Conservation (phyloP, 1,140 invertebrate genomes). For the Latrodectus geometricus region DNA sequence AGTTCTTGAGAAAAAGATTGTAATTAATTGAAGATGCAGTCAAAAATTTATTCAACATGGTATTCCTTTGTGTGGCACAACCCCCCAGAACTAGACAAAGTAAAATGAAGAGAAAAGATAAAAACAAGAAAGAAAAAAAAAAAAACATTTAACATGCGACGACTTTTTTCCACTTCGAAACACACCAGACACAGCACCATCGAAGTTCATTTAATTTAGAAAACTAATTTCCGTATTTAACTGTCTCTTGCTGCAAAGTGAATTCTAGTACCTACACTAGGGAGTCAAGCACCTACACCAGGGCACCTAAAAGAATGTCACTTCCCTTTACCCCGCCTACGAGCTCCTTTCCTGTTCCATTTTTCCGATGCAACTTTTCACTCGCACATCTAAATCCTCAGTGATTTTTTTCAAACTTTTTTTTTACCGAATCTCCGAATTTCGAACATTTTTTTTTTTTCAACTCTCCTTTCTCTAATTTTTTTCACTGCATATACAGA, state of each 20-base stretch:
- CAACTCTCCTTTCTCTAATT: constrained; percentile 32
- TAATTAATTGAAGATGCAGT: background rate
- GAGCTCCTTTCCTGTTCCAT: constrained; percentile 36
- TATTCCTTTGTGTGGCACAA: background rate
- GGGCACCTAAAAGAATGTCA: constrained; percentile 29
- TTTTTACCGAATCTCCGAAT: constrained; percentile 29
- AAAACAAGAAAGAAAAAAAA: background rate
- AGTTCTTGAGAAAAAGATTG: background rate
- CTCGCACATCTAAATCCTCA: constrained; percentile 51
- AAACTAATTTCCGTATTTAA: constrained; percentile 61
- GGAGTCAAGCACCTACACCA: constrained; percentile 19
- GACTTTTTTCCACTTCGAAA: background rate
- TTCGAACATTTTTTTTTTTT: constrained; percentile 33
- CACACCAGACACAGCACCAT: constrained; percentile 13
- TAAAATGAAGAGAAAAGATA: background rate
- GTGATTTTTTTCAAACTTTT: constrained; percentile 44
- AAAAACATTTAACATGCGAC: background rate
- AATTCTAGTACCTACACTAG: constrained; percentile 11
- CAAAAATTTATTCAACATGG: background rate
- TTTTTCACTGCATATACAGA: constrained; percentile 16
- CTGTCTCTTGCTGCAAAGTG: constrained; percentile 28
- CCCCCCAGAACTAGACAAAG: too few relatives aligned
- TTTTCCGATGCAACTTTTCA: constrained; percentile 39
- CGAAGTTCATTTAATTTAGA: constrained; percentile 56
- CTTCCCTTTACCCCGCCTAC: constrained; percentile 13